phyloP scores from a whole-genome alignment of 1,140 invertebrate species.

The Drosophila ficusphila region DNA sequence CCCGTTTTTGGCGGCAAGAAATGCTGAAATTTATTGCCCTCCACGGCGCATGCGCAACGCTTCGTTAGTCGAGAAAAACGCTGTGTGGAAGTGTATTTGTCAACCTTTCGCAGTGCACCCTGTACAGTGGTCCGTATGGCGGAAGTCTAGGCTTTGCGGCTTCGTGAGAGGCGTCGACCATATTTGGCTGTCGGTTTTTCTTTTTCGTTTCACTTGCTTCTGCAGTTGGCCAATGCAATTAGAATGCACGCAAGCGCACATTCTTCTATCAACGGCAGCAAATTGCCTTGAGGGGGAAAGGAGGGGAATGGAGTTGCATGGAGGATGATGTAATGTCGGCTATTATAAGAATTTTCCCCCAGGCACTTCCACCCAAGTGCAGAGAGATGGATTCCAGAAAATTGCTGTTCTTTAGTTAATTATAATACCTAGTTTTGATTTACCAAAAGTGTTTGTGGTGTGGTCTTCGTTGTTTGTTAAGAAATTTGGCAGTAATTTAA shows the following conservation, averaged over 20 bases:
- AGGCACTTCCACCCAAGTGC: slow-evolving; percentile 19
- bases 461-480: too few species aligned
- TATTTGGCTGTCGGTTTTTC: slow-evolving; percentile 47
- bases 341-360: slow-evolving; percentile 13
- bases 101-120: slow-evolving; percentile 42
- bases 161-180: slow-evolving; percentile 51
- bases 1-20: slow-evolving; percentile 14
- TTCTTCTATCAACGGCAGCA: slow-evolving; percentile 52
- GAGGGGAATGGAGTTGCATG: background rate
- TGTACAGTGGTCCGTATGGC: slow-evolving; percentile 40
- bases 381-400: slow-evolving; percentile 1
- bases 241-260: slow-evolving; percentile 70
- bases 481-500: too few species aligned
- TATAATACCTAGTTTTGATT: background rate
- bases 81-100: slow-evolving; percentile 60
- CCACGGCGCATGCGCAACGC: slow-evolving; percentile 33
- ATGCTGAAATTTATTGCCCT: slow-evolving; percentile 56
- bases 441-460: too few species aligned
- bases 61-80: slow-evolving; percentile 38
- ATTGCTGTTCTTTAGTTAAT: background rate
- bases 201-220: slow-evolving; percentile 9
- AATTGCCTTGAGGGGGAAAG: slow-evolving; percentile 33
- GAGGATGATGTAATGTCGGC: slow-evolving; percentile 35
- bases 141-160: slow-evolving; percentile 62
- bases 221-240: slow-evolving; percentile 61